These are phyloP conservation scores for Microplitis manilae DNA, from an alignment of 2,888 invertebrate species.

Conservation along the genomic window DNA sequence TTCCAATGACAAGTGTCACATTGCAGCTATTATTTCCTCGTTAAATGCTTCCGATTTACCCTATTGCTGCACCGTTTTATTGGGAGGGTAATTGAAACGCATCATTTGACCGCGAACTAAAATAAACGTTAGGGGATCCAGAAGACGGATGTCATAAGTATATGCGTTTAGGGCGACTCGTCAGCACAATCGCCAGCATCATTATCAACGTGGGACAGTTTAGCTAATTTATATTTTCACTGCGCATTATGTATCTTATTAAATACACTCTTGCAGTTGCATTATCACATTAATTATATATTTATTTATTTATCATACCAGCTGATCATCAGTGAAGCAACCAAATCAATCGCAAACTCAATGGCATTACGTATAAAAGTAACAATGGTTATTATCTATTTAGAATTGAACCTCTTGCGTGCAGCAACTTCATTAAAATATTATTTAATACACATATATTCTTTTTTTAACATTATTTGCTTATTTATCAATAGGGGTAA, in stretches of 20 bases:
- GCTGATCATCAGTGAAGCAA: neutral
- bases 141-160: conserved; percentile 15
- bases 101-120: conserved; percentile 1
- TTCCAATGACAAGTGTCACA: neutral
- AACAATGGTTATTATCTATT: too few relatives aligned
- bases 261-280: neutral
- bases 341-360: too few relatives aligned
- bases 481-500: neutral
- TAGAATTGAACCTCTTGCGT: too few relatives aligned
- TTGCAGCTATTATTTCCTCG: conserved; percentile 18
- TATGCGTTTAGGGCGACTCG: neutral
- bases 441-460: neutral
- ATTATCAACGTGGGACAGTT: conserved; percentile 30
- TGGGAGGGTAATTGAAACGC: conserved; percentile 18
- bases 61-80: neutral
- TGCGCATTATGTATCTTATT: conserved; percentile 8
- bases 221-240: conserved; percentile 13
- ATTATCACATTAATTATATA: neutral
- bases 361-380: too few relatives aligned
- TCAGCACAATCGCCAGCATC: neutral
- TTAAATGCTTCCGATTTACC: conserved; percentile 23
- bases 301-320: neutral
- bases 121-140: conserved; percentile 11
- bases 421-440: too few relatives aligned
- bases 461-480: neutral